These are phyloP conservation scores for Myotis daubentonii DNA, from an alignment of 2,797 vertebrate species.

Conservation along the genomic window DNA sequence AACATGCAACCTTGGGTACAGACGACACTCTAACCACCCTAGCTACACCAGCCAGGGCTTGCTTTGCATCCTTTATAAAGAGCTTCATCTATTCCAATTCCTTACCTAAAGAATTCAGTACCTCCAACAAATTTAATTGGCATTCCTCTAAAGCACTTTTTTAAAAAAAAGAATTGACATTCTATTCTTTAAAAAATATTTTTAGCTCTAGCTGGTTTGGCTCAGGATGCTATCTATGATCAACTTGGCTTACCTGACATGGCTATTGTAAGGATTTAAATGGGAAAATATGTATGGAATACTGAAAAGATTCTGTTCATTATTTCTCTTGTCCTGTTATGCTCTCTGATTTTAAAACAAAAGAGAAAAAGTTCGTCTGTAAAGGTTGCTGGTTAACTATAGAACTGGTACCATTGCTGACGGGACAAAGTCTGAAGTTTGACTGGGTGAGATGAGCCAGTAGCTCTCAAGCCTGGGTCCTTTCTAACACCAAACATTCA, in stretches of 20 bases:
- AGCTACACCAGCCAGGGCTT: neutral
- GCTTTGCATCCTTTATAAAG: neutral
- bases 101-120: neutral
- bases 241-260: neutral
- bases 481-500: neutral
- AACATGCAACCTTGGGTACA: too few species aligned
- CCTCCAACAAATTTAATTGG: neutral
- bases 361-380: neutral
- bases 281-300: neutral
- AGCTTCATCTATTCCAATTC: neutral
- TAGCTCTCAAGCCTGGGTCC: neutral
- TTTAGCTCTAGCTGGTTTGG: too few species aligned
- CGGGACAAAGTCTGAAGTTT: neutral
- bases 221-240: neutral
- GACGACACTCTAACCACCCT: too few species aligned
- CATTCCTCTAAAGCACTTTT: neutral
- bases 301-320: neutral
- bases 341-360: neutral
- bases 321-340: neutral
- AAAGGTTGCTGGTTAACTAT: neutral
- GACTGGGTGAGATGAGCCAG: neutral
- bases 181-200: too few species aligned
- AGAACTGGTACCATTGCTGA: neutral
- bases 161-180: too few species aligned
- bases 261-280: neutral